Evolutionary conservation across 1,140 invertebrate species (phyloP), one percentile per base, ranked within the genome.

Genomic region (Lepidurus packardi): DNA sequence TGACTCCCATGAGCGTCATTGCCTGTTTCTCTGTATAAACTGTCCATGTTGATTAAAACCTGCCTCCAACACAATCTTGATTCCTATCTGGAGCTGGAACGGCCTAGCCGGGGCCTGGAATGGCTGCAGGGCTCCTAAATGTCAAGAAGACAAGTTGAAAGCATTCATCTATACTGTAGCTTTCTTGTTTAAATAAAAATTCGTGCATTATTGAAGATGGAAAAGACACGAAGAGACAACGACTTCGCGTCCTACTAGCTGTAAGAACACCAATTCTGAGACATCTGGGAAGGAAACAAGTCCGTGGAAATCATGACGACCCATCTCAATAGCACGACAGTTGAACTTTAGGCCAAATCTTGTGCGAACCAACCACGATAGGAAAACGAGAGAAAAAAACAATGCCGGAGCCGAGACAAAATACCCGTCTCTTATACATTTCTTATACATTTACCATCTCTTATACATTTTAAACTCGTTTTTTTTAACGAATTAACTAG

Each of bases 21-120:
- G 53, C 53, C 21, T 65, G 16, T 65, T 65, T 65, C 13, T 16
- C 53, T 7, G 21, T 65, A 65, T 13, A 65, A 47, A 65, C 16
- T 65, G 53, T 21, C 21, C 53, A 65, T 65, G n/a, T 65, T 65
- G 53, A 65, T 65, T 65, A 65, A 65, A 34, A 65, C 53, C 53
- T 65, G 13, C 16, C 53, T 65, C 16, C 53, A 65, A 65, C 16
- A n/a, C 21, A 65, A 65, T 65, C 53, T 65, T n/a, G 16, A 65
- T n/a, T 65, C 53, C 53, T 65, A 65, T 7, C 53, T 65, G 53
- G 53, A 65, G 53, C 53, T n/a, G 53, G 10, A 65, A 65, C 21
- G 53, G 8, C 16, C 53, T 65, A 7, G 13, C 53, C 13, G 16
- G 53, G 13, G 53, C 34, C 34, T 34, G 34, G 34, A 34, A 34